These are phyloP conservation scores for Aplocera efformata DNA, from an alignment of 2,888 invertebrate species.

Conservation along the genomic window DNA sequence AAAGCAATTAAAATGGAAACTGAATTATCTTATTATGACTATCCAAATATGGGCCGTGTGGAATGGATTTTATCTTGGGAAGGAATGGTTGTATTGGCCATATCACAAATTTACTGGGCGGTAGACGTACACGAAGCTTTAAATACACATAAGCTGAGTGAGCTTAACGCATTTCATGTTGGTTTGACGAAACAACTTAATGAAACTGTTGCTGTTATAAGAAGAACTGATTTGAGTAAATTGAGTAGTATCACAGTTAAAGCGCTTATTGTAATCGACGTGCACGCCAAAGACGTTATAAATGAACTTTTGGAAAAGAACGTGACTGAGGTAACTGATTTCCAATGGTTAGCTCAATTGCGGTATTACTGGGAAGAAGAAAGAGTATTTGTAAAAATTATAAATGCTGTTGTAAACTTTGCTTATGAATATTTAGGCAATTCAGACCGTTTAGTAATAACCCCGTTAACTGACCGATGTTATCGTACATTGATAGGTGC, in stretches of 20 bases:
- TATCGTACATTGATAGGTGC: slow-evolving; percentile 92
- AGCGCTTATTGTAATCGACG: slow-evolving; percentile 91
- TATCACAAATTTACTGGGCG: slow-evolving; percentile 92
- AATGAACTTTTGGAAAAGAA: slow-evolving; percentile 82
- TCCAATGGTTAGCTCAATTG: slow-evolving; percentile 91
- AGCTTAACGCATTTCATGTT: slow-evolving; percentile 78
- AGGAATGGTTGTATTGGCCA: slow-evolving; percentile 89
- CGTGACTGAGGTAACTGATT: slow-evolving; percentile 87
- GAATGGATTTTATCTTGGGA: slow-evolving; percentile 90
- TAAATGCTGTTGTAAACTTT: slow-evolving; percentile 88
- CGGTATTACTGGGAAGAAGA: slow-evolving; percentile 90
- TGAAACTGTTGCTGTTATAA: slow-evolving; percentile 87
- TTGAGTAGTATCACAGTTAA: slow-evolving; percentile 88
- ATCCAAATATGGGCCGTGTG: slow-evolving; percentile 77
- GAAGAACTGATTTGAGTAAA: slow-evolving; percentile 84
- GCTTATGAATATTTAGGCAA: slow-evolving; percentile 94
- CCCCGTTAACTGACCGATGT: slow-evolving; percentile 88
- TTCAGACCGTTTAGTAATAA: slow-evolving; percentile 87
- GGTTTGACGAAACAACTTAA: slow-evolving; percentile 83
- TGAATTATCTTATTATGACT: slow-evolving; percentile 83
- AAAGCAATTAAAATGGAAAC: slow-evolving; percentile 85
- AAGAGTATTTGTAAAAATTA: slow-evolving; percentile 84
- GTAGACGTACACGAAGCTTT: slow-evolving; percentile 86
- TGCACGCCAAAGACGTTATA: slow-evolving; percentile 91
- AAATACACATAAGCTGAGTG: slow-evolving; percentile 75